phyloP scores from a whole-genome alignment of 2,888 invertebrate genomes.

The Crocallis elinguaria region DNA sequence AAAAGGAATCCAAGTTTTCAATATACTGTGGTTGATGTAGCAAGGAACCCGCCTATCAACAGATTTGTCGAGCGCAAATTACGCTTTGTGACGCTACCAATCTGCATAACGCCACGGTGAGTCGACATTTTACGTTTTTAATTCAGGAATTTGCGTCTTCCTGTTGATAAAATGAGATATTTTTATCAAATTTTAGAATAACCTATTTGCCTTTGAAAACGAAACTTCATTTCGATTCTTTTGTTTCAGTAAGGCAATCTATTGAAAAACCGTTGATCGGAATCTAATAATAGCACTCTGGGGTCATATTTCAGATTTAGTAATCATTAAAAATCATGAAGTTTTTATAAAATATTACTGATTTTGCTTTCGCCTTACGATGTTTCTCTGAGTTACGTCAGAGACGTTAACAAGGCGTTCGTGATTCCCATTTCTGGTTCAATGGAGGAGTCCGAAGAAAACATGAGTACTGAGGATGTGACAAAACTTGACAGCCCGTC shows the following conservation, averaged over 20 bases:
- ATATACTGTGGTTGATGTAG: slow-evolving; percentile 50
- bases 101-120: slow-evolving; percentile 50
- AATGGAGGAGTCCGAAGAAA: slow-evolving; percentile 75
- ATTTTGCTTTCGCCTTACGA: slow-evolving; percentile 45
- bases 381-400: slow-evolving; percentile 55
- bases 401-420: slow-evolving; percentile 38
- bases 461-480: slow-evolving; percentile 60
- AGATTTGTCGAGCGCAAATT: slow-evolving; percentile 58
- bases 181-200: slow-evolving; percentile 62
- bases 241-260: slow-evolving; percentile 69
- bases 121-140: slow-evolving; percentile 49
- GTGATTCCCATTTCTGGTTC: slow-evolving; percentile 32
- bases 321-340: slow-evolving; percentile 39
- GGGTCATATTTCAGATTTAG: slow-evolving; percentile 48
- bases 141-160: slow-evolving; percentile 53
- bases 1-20: slow-evolving; percentile 79
- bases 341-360: slow-evolving; percentile 40
- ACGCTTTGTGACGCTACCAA: slow-evolving; percentile 50
- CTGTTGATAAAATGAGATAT: slow-evolving; percentile 38
- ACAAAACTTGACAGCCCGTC: slow-evolving; percentile 46
- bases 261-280: slow-evolving; percentile 45
- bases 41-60: slow-evolving; percentile 55
- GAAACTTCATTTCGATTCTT: slow-evolving; percentile 81
- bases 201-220: slow-evolving; percentile 65
- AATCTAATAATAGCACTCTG: slow-evolving; percentile 45